Conservation (phyloP, 2,888 invertebrate genomes). For the Pseudanteris insignis region DNA sequence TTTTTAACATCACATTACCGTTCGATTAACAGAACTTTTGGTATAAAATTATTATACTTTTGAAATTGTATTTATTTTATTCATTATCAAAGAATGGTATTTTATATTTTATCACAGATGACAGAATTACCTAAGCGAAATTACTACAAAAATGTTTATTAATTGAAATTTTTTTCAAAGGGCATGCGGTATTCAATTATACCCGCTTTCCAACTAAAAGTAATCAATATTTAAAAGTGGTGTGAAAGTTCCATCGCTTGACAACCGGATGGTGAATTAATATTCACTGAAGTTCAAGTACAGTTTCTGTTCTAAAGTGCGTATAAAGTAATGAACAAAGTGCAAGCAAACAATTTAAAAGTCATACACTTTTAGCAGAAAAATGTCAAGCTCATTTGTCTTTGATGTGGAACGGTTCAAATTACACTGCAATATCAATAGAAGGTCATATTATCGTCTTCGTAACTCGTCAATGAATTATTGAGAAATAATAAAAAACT, state of each 20-base stretch:
- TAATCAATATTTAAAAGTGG: too few species aligned
- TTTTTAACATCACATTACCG: too few species aligned
- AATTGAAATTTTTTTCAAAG: neutral
- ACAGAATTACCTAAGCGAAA: too few species aligned
- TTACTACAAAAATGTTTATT: neutral
- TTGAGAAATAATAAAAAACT: neutral
- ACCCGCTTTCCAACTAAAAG: too few species aligned
- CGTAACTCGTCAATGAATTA: slow-evolving; percentile 10
- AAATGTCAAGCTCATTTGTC: slow-evolving; percentile 24
- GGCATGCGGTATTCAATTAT: too few species aligned
- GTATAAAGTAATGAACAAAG: neutral
- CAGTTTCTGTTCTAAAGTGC: slow-evolving; percentile 1
- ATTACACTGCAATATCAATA: slow-evolving; percentile 20
- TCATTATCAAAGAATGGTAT: too few species aligned
- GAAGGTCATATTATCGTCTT: slow-evolving; percentile 15
- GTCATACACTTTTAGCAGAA: slow-evolving; percentile 9
- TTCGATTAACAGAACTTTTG: too few species aligned
- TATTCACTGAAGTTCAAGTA: too few species aligned
- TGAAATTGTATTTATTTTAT: too few species aligned
- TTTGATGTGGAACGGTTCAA: slow-evolving; percentile 29
- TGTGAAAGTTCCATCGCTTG: neutral
- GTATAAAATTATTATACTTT: too few species aligned
- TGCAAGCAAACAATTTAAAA: slow-evolving; percentile 10
- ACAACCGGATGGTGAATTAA: neutral
- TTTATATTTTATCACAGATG: too few species aligned